Conservation (phyloP, 2,888 invertebrate species). For the Hemicrepidius hirtus region DNA sequence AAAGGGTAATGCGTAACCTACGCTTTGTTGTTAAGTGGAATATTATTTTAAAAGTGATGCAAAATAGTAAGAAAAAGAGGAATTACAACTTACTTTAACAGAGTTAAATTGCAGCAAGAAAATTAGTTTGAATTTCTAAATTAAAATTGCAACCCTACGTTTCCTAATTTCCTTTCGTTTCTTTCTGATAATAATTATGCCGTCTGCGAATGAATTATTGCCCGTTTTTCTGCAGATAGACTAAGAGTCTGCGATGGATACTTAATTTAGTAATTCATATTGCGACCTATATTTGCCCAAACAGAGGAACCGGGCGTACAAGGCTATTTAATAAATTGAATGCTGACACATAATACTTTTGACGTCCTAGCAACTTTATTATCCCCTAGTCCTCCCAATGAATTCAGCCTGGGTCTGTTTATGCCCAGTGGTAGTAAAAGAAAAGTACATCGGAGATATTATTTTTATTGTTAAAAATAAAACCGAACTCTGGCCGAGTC, state of each 20-base stretch:
- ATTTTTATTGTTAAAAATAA: constrained; percentile 47
- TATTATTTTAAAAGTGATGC: not conserved
- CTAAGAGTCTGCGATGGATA: constrained; percentile 30
- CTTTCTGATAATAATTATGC: constrained; percentile 18
- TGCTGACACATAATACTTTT: constrained; percentile 46
- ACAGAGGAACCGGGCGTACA: constrained; percentile 26
- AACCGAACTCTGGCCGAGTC: constrained; percentile 29
- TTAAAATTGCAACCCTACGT: constrained; percentile 7
- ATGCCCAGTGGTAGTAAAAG: constrained; percentile 42
- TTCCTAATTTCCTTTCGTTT: constrained; percentile 11
- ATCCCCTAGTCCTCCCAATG: constrained; percentile 35
- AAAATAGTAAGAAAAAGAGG: not conserved
- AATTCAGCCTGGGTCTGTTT: constrained; percentile 44
- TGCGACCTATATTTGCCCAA: constrained; percentile 42
- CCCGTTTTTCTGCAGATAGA: constrained; percentile 14
- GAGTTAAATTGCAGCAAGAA: constrained; percentile 6
- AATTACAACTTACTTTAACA: not conserved
- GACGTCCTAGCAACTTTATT: constrained; percentile 44
- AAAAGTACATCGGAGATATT: constrained; percentile 41
- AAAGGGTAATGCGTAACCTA: too few relatives aligned
- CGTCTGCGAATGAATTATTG: constrained; percentile 24
- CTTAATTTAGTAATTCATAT: constrained; percentile 43
- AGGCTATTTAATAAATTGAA: constrained; percentile 48
- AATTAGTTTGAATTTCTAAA: constrained; percentile 19
- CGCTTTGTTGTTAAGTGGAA: too few relatives aligned